A percentile compares a stretch with the other conserved stretches of the same genome.
phyloP scores from a whole-genome alignment of 2,888 invertebrate species.

The Drosophila nr. perissopoda region DNA sequence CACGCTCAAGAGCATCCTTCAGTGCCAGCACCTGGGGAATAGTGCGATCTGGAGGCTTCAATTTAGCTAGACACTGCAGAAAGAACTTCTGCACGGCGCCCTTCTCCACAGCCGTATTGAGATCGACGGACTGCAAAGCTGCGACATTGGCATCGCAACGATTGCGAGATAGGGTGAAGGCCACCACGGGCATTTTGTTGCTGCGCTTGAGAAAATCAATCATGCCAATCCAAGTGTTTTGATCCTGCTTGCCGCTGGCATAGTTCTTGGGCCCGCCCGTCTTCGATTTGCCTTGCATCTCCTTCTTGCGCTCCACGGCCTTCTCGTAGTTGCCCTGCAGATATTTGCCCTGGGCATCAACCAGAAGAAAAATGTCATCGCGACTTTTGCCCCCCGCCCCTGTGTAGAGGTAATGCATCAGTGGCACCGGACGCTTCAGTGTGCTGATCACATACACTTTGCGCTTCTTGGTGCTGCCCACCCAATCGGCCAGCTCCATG shows the following conservation, averaged over 20 bases:
- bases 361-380: conserved; percentile 91
- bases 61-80: conserved; percentile 90
- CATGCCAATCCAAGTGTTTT: conserved; percentile 92
- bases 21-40: conserved; percentile 94
- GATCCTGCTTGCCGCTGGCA: conserved; percentile 88
- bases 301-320: conserved; percentile 86
- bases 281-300: conserved; percentile 74
- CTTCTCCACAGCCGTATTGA: conserved; percentile 94
- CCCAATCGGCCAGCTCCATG: conserved; percentile 97
- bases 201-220: conserved; percentile 92
- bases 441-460: conserved; percentile 98
- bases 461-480: conserved; percentile 93
- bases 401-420: conserved; percentile 97
- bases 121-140: conserved; percentile 88
- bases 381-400: conserved; percentile 88
- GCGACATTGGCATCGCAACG: conserved; percentile 87
- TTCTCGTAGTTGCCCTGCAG: conserved; percentile 88
- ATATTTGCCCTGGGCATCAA: conserved; percentile 91
- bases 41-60: conserved; percentile 94
- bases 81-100: conserved; percentile 94
- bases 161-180: conserved; percentile 94
- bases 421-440: conserved; percentile 95
- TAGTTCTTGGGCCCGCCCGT: conserved; percentile 43
- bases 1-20: conserved; percentile 90
- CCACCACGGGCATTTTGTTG: conserved; percentile 96